Percentiles rank a stretch among this genome's conserved stretches.
These are phyloP conservation scores for Deroplatys truncata DNA, from an alignment of 2,888 invertebrate species.

Conservation along the genomic window DNA sequence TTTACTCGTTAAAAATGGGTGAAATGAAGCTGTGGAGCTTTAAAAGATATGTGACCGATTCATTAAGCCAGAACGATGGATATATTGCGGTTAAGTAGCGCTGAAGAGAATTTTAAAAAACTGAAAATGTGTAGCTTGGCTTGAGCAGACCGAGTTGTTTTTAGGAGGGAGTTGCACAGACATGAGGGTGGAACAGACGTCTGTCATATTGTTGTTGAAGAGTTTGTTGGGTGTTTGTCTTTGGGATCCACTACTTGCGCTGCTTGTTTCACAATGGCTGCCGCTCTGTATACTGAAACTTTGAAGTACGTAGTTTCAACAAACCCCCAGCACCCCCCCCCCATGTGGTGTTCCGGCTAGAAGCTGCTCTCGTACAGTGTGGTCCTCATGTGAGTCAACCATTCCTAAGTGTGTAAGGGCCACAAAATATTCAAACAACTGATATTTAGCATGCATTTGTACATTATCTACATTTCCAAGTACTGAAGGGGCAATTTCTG, in stretches of 20 bases:
- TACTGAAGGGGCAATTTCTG: no score
- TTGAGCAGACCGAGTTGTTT: neutral
- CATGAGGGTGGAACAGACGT: neutral
- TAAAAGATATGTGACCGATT: no score
- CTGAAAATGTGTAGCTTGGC: no score
- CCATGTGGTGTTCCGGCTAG: neutral
- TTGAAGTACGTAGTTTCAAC: slow-evolving; percentile 2
- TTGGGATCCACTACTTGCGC: neutral
- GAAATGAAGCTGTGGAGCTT: accelerated
- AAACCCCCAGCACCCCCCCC: neutral
- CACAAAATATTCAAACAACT: no score
- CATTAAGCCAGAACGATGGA: no score
- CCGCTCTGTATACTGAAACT: neutral
- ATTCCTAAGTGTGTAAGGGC: neutral
- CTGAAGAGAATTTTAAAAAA: no score
- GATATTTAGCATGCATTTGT: neutral
- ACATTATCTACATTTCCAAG: neutral
- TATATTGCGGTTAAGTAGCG: no score
- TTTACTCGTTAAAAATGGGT: no score
- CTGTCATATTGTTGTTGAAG: slow-evolving; percentile 12
- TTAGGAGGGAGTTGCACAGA: neutral
- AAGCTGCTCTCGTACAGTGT: neutral
- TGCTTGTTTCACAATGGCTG: neutral
- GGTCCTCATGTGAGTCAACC: neutral
- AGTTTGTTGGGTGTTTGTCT: neutral